Percentiles rank a stretch among this genome's conserved stretches.
Conservation (phyloP, 2,797 vertebrate genomes). For the Sarcoramphus papa region DNA sequence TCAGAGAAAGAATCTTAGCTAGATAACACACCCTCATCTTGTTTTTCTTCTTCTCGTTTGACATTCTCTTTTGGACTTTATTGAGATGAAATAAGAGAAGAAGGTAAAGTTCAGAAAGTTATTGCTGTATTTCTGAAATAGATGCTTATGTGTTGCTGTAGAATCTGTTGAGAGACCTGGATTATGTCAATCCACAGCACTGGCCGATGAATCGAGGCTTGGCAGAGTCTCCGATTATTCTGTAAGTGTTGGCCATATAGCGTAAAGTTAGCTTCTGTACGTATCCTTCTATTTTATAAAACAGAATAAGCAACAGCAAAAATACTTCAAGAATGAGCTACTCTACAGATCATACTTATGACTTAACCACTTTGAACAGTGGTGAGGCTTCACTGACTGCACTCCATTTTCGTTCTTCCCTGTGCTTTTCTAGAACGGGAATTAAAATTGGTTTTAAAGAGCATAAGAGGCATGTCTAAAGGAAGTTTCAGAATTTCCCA, state of each 20-base stretch:
- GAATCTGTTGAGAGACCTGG: background rate
- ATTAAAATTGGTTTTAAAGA: background rate
- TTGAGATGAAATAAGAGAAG: background rate
- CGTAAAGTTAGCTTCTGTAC: background rate
- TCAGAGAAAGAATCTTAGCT: background rate
- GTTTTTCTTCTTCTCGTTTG: background rate
- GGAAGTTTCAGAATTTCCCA: background rate
- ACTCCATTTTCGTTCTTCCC: background rate
- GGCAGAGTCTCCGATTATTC: background rate
- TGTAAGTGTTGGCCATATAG: background rate
- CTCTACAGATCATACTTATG: background rate
- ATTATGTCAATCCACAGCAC: background rate
- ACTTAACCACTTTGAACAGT: background rate
- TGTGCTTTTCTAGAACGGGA: background rate
- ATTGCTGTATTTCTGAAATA: background rate
- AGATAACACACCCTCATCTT: background rate
- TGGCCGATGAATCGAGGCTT: background rate
- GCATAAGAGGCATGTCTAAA: background rate
- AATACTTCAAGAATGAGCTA: background rate
- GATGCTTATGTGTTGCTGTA: background rate
- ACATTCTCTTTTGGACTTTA: background rate
- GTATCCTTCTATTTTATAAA: background rate
- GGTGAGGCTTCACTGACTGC: background rate
- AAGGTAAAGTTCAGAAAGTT: background rate
- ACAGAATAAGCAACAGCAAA: background rate